Conservation (phyloP, 2,888 invertebrate species). For the Hipparchia semele region DNA sequence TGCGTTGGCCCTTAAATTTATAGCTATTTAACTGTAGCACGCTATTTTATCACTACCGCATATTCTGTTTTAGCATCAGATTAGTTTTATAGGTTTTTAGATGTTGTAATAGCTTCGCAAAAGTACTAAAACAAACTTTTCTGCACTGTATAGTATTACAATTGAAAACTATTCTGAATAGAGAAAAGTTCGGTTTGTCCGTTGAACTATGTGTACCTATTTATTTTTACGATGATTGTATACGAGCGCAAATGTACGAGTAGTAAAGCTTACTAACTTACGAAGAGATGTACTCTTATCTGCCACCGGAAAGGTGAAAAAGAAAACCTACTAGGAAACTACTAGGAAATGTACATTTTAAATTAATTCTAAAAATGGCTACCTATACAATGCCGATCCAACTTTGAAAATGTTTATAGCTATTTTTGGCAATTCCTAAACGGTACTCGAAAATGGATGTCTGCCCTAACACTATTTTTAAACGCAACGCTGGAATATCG, state of each 20-base stretch:
- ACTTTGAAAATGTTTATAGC: too few relatives aligned
- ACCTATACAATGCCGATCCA: too few relatives aligned
- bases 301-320: too few relatives aligned
- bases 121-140: background rate
- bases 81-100: background rate
- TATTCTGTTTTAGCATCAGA: background rate
- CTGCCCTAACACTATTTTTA: too few relatives aligned
- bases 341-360: too few relatives aligned
- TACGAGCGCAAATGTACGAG: background rate
- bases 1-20: too few relatives aligned
- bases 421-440: too few relatives aligned
- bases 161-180: background rate
- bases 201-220: background rate
- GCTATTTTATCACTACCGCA: background rate
- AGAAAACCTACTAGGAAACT: too few relatives aligned
- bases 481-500: too few relatives aligned
- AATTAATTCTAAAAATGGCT: too few relatives aligned
- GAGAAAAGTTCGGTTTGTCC: constrained; percentile 5
- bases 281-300: too few relatives aligned
- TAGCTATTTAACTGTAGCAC: background rate
- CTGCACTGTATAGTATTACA: background rate
- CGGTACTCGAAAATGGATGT: too few relatives aligned
- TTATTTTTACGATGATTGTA: background rate
- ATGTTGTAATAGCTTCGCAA: background rate
- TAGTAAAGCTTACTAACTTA: background rate